Evolutionary conservation across 2,113 vertebrate species (phyloP).

Genomic region (Fulica atra): DNA sequence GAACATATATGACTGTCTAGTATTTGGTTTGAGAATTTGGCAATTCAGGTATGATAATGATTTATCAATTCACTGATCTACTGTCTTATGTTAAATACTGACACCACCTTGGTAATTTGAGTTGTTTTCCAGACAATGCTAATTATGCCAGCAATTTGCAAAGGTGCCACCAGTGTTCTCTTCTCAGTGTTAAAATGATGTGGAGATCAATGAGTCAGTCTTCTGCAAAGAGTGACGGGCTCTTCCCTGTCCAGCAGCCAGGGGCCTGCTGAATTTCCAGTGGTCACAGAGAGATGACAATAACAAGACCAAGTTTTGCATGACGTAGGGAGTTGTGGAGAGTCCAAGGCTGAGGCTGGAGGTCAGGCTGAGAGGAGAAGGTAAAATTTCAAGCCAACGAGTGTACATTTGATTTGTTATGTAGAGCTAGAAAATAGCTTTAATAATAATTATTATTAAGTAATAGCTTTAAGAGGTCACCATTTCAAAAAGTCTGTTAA

Average conservation of each 20-base stretch:
- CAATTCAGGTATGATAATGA: neutral
- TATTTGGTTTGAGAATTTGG: neutral
- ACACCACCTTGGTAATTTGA: neutral
- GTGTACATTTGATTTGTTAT: neutral
- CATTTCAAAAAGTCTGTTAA: neutral
- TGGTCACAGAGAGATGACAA: neutral
- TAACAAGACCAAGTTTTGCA: neutral
- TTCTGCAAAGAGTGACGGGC: neutral
- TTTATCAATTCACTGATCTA: neutral
- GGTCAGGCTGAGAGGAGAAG: neutral
- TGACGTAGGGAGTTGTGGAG: neutral
- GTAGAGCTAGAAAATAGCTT: neutral
- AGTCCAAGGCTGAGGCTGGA: neutral
- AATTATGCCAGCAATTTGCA: neutral
- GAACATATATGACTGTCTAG: neutral
- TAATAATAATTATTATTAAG: too few relatives aligned
- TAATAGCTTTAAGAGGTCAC: neutral
- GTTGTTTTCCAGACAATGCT: neutral
- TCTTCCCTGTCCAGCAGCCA: neutral
- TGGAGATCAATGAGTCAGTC: neutral
- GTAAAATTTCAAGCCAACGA: neutral
- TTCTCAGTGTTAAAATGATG: neutral
- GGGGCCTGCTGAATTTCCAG: neutral
- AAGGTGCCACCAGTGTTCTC: neutral
- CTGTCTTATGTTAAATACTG: neutral